Percentiles rank a stretch among this genome's conserved stretches.
These are phyloP conservation scores for Astreopora myriophthalma DNA, from an alignment of 64 coral and sea anemone species.

Conservation along the genomic window DNA sequence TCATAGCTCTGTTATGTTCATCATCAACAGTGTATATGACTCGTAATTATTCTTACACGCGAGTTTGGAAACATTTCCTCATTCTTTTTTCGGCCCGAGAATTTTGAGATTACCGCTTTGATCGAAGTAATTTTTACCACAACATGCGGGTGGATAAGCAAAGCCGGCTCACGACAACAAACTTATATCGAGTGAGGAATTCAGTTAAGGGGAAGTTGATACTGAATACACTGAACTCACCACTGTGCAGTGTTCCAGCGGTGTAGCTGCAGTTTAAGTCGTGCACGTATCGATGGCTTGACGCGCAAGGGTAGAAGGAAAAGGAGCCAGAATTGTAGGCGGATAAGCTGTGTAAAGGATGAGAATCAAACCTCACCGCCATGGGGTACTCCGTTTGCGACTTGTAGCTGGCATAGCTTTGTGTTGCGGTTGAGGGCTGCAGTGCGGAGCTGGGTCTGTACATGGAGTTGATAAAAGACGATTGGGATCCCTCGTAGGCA, in stretches of 20 bases:
- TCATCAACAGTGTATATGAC: not conserved
- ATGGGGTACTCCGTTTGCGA: slow-evolving; percentile 82
- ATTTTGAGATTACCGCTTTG: not conserved
- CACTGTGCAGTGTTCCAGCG: slow-evolving; percentile 69
- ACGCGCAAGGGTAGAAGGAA: slow-evolving; percentile 86
- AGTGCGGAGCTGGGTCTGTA: slow-evolving; percentile 76
- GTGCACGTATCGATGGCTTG: slow-evolving; percentile 92
- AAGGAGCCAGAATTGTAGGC: slow-evolving; percentile 77
- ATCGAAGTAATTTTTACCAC: not conserved
- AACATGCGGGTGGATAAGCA: not conserved
- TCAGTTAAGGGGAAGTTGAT: slow-evolving; percentile 42
- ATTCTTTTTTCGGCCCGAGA: not conserved
- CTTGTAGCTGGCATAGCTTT: slow-evolving; percentile 79
- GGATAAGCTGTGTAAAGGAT: slow-evolving; percentile 85
- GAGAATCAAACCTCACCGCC: slow-evolving; percentile 85
- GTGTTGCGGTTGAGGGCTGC: slow-evolving; percentile 60
- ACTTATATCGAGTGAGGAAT: slow-evolving; percentile 36
- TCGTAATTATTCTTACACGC: not conserved
- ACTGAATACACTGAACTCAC: slow-evolving; percentile 32
- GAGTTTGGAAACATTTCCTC: not conserved
- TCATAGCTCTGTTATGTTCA: not conserved
- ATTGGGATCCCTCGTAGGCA: slow-evolving; percentile 81
- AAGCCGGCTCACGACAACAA: not conserved
- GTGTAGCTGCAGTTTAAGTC: slow-evolving; percentile 92
- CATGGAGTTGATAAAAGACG: slow-evolving; percentile 89